Evolutionary conservation across 1,140 invertebrate genomes (phyloP).

Genomic region (Drosophila ercepeae): DNA sequence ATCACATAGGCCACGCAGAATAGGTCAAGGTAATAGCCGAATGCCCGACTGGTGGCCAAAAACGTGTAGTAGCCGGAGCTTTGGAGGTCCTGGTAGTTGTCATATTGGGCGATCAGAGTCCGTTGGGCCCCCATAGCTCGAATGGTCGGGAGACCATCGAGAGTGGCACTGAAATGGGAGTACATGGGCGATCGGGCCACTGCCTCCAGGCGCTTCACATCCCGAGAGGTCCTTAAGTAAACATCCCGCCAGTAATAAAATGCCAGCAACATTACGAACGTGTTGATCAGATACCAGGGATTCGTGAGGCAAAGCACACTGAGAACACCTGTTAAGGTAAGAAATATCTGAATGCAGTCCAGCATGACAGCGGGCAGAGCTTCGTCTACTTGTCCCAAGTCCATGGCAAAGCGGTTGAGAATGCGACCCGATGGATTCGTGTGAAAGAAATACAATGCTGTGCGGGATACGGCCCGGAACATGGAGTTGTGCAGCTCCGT

Average conservation of each 20-base stretch:
- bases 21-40: constrained; percentile 90
- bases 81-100: constrained; percentile 87
- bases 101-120: constrained; percentile 88
- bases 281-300: constrained; percentile 90
- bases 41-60: constrained; percentile 91
- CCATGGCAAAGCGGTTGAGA: constrained; percentile 91
- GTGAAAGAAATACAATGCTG: constrained; percentile 92
- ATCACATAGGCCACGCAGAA: constrained; percentile 89
- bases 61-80: constrained; percentile 91
- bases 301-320: constrained; percentile 90
- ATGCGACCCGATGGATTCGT: constrained; percentile 90
- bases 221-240: constrained; percentile 92
- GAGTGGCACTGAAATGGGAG: constrained; percentile 89
- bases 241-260: constrained; percentile 91
- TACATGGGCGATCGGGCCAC: constrained; percentile 91
- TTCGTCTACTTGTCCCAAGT: constrained; percentile 86
- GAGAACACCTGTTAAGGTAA: constrained; percentile 90
- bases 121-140: constrained; percentile 87
- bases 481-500: constrained; percentile 83
- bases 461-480: constrained; percentile 72
- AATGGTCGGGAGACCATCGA: constrained; percentile 91
- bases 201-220: constrained; percentile 94
- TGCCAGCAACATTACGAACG: constrained; percentile 87
- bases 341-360: constrained; percentile 90
- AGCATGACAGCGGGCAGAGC: constrained; percentile 86